A percentile compares a stretch with the other conserved stretches of the same genome.
Conservation (phyloP, 2,113 vertebrate genomes). For the Nothocercus nigrocapillus region DNA sequence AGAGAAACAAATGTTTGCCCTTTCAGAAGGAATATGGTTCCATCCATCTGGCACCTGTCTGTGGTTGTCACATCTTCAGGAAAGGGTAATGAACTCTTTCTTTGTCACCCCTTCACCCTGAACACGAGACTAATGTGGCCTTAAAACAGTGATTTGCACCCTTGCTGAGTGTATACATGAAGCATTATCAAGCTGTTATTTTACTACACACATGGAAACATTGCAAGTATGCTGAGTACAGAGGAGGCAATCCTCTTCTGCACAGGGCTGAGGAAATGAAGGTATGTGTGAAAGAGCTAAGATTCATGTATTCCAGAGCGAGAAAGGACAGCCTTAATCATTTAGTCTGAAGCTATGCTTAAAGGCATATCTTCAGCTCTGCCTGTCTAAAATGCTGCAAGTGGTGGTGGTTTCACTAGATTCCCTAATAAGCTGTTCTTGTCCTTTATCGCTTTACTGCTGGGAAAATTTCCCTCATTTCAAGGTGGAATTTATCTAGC, state of each 20-base stretch:
- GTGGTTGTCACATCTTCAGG: not conserved
- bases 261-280: not conserved
- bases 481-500: not conserved
- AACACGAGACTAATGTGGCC: fast-evolving
- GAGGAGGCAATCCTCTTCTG: not conserved
- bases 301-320: not conserved
- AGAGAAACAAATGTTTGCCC: not conserved
- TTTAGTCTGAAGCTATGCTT: not conserved
- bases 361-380: not conserved
- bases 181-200: not conserved
- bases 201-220: not conserved
- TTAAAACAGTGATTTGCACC: not conserved
- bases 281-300: not conserved
- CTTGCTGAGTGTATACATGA: not conserved
- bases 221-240: fast-evolving
- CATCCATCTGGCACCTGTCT: not conserved
- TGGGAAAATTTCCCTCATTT: not conserved
- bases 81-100: not conserved
- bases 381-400: not conserved
- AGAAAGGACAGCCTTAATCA: not conserved
- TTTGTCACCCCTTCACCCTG: not conserved
- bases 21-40: not conserved
- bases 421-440: not conserved
- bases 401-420: not conserved
- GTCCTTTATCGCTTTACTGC: not conserved